Evolutionary conservation across 1,140 invertebrate species (phyloP).

Genomic region (Drosophila parvula): DNA sequence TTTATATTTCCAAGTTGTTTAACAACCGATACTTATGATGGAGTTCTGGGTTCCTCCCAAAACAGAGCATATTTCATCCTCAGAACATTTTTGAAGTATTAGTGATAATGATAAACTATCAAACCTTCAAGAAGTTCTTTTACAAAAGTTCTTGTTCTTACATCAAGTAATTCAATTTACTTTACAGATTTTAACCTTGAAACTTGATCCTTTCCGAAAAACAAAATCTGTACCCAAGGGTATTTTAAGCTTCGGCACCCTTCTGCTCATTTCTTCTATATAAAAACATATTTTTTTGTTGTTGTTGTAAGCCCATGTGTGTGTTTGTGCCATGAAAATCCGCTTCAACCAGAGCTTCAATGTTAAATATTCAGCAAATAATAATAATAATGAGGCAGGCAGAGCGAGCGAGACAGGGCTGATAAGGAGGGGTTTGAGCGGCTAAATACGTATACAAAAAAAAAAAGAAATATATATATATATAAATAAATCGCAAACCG

Average conservation of each 20-base stretch:
- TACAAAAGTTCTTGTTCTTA: not conserved
- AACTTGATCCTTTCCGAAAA: slow-evolving; percentile 7
- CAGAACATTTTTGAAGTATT: not conserved
- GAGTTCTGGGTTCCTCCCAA: not conserved
- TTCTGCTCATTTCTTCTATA: not conserved
- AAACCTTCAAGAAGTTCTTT: not conserved
- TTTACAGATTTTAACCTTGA: slow-evolving; percentile 7
- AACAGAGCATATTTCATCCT: not conserved
- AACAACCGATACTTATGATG: not conserved
- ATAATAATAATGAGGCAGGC: slow-evolving; percentile 75
- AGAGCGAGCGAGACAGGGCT: slow-evolving; percentile 31
- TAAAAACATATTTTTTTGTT: not conserved
- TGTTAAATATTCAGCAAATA: slow-evolving; percentile 75
- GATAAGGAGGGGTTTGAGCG: slow-evolving; percentile 15
- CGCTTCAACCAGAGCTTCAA: slow-evolving; percentile 49
- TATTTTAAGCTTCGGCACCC: slow-evolving; percentile 13
- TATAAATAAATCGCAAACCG: slow-evolving; percentile 81
- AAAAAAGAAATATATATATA: slow-evolving; percentile 29
- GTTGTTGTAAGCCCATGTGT: slow-evolving; percentile 10
- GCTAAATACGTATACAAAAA: slow-evolving; percentile 20
- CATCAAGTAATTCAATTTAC: not conserved
- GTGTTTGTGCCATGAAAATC: slow-evolving; percentile 41
- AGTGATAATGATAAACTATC: not conserved
- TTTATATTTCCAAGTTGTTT: not conserved
- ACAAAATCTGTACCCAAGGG: slow-evolving; percentile 7